Evolutionary conservation across 2,888 invertebrate genomes (phyloP), one percentile per base, ranked within the genome.

Genomic region (Trissolcus brochymenae): DNA sequence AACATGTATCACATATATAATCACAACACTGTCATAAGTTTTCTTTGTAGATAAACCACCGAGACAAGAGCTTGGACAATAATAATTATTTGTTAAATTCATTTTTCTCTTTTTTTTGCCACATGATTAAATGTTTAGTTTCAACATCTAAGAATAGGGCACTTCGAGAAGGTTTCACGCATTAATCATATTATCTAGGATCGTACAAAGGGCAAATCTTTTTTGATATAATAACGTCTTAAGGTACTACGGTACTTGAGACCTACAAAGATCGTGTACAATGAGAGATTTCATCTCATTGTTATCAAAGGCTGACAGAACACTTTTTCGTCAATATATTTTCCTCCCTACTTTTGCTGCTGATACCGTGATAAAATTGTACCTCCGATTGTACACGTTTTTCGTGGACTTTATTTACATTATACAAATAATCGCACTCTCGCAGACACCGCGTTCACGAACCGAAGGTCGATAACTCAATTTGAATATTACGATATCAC

Each of bases 1-100:
- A 81, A 84, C 84, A 83, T 76, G 77, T 88, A 88, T 88, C 88
- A 88, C 88, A 88, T 87, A 76, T 87, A 87, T 82, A 85, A 88
- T 88, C 87, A 88, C 87, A 87, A 68, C 76, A 68, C 67, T 49
- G 72, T 72, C 57, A 57, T 62, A 71, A 76, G 61, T 60, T 76
- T 40, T 62, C 49, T 54, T 72, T 76, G 78, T 81, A 84, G 81
- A 81, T 84, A 82, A 84, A 82, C 83, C 81, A 83, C 81, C 82
- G 83, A 85, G 77, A 83, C 81, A 82, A 66, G 43, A 66, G 53
- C 13, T 73, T 59, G 54, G 29, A 66, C 40, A 40, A 51, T 66
- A 11, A 35, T 35, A 50, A 57, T 71, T 50, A 49, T 21, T 71
- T 6, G n/a, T n/a, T n/a, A 19, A 17, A 29, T 40, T 40, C 17